A percentile compares a stretch with the other conserved stretches of the same genome.
Conservation (phyloP, 2,888 invertebrate genomes). For the Cataglyphis livida region DNA sequence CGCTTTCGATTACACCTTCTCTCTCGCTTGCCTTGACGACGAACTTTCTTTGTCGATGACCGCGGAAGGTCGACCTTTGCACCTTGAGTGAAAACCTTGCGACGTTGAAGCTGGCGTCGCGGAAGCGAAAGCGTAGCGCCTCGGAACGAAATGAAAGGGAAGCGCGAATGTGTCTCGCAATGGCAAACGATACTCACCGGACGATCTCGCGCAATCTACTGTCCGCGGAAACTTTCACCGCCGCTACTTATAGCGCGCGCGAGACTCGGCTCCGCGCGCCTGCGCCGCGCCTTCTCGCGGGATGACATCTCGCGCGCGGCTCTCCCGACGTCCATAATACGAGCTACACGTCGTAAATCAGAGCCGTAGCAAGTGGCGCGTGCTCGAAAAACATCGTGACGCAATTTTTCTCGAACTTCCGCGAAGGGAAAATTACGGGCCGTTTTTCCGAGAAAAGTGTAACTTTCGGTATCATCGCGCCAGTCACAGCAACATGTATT, state of each 20-base stretch:
- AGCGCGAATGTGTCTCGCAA: not conserved
- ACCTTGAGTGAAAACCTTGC: not conserved
- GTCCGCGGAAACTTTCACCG: conserved; percentile 69
- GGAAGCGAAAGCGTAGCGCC: conserved; percentile 6
- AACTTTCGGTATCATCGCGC: not conserved
- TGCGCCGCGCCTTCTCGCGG: conserved; percentile 49
- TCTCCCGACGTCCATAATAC: conserved; percentile 21
- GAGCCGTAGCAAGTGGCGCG: conserved; percentile 16
- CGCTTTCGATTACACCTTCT: conserved; percentile 10
- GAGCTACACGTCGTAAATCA: conserved; percentile 43
- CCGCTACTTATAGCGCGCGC: conserved; percentile 71
- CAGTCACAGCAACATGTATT: not conserved
- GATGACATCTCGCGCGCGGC: conserved; percentile 55
- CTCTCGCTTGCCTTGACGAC: conserved; percentile 22
- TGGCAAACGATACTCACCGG: not conserved
- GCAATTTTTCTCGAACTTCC: not conserved
- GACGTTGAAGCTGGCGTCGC: not conserved
- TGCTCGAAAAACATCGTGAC: conserved; percentile 1
- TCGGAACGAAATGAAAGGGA: not conserved
- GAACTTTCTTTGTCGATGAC: not conserved
- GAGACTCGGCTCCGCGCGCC: conserved; percentile 48
- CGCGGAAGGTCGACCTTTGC: conserved; percentile 27
- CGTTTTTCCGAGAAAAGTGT: not conserved
- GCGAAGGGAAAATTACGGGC: not conserved
- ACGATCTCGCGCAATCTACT: conserved; percentile 63